Conservation (phyloP, 2,113 vertebrate genomes). For the Prochilodus magdalenae region DNA sequence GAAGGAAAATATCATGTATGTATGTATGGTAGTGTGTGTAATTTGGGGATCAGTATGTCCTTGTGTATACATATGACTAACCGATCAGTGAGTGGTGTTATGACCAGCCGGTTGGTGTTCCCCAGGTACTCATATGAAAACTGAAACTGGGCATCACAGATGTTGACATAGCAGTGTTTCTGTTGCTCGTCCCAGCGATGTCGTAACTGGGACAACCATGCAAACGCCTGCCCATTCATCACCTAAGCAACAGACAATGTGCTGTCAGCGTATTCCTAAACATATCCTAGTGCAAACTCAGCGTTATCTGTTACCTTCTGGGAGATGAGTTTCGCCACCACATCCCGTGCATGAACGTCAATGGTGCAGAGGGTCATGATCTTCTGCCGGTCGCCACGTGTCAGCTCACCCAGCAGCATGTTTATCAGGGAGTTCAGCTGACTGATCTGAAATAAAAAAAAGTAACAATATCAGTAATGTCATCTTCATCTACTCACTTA, state of each 20-base stretch:
- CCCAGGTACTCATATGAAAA: constrained; percentile 85
- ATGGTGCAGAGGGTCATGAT: constrained; percentile 89
- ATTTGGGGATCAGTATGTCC: not conserved
- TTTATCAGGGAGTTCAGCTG: constrained; percentile 92
- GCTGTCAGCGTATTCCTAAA: not conserved
- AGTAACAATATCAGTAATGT: not conserved
- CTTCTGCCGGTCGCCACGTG: constrained; percentile 87
- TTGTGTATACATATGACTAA: constrained; percentile 43
- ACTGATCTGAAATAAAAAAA: constrained; percentile 79
- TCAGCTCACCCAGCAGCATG: constrained; percentile 89
- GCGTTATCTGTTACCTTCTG: constrained; percentile 76
- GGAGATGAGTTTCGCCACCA: constrained; percentile 83
- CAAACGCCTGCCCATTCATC: constrained; percentile 79
- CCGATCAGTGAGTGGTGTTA: constrained; percentile 85
- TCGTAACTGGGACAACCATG: constrained; percentile 82
- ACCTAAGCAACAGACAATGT: constrained; percentile 67
- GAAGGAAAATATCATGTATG: not conserved
- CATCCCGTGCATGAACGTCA: constrained; percentile 86
- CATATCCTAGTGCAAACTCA: not conserved
- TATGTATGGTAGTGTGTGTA: not conserved
- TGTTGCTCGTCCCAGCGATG: constrained; percentile 81
- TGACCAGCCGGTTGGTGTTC: constrained; percentile 83
- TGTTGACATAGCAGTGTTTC: constrained; percentile 80
- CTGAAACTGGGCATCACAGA: constrained; percentile 85
- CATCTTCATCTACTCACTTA: not conserved